A percentile compares a stretch with the other conserved stretches of the same genome.
These are phyloP conservation scores for Marmota flaviventris DNA, from an alignment of 2,113 vertebrate genomes.

Conservation along the genomic window DNA sequence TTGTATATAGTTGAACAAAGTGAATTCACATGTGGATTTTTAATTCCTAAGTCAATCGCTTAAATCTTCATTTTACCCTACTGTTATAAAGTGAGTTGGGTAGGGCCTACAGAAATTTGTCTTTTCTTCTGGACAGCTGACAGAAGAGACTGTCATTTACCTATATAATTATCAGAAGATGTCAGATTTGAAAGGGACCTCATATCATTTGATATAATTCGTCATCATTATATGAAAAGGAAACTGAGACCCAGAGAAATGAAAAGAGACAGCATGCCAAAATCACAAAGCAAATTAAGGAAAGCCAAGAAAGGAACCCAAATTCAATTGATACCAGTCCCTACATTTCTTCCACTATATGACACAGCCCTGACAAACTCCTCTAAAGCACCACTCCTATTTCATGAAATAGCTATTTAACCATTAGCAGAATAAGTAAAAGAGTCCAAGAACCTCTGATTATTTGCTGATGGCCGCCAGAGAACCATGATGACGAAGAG, in stretches of 20 bases:
- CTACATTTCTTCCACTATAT: neutral
- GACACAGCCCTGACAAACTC: neutral
- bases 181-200: slow-evolving; percentile 31
- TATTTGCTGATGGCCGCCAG: slow-evolving; percentile 97
- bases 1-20: neutral
- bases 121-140: neutral
- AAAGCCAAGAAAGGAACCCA: neutral
- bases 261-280: neutral
- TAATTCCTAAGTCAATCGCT: slow-evolving; percentile 22
- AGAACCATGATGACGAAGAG: slow-evolving; percentile 98
- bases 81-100: neutral
- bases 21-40: slow-evolving; percentile 20
- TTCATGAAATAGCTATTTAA: neutral
- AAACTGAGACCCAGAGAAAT: neutral
- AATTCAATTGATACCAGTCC: neutral
- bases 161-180: slow-evolving; percentile 36
- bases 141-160: slow-evolving; percentile 1
- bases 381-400: neutral
- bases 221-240: neutral
- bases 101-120: neutral
- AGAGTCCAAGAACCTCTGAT: slow-evolving; percentile 91
- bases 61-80: slow-evolving; percentile 47
- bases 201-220: neutral
- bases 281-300: slow-evolving; percentile 22
- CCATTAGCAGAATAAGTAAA: slow-evolving; percentile 60